phyloP scores from a whole-genome alignment of 2,113 vertebrate genomes.

The Rhagologus leucostigma region DNA sequence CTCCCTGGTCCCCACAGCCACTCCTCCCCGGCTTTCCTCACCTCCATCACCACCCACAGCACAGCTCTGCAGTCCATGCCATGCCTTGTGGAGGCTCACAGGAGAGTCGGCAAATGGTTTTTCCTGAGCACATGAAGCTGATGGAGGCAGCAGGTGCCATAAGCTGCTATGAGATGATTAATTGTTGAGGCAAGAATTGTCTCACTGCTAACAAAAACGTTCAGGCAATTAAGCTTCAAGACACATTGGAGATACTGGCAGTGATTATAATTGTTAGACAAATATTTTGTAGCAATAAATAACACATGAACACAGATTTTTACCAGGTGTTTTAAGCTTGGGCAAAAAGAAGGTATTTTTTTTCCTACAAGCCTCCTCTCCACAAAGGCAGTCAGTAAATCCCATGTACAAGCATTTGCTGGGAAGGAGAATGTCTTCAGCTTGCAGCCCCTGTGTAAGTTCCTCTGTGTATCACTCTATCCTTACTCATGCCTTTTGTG shows the following conservation, averaged over 20 bases:
- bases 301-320: not conserved
- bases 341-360: not conserved
- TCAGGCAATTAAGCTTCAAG: not conserved
- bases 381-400: not conserved
- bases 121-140: not conserved
- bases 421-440: not conserved
- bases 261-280: not conserved
- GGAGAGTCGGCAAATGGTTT: not conserved
- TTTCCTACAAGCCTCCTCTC: not conserved
- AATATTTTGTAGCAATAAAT: not conserved
- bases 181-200: not conserved
- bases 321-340: not conserved
- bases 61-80: fast-evolving
- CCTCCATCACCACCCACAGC: not conserved
- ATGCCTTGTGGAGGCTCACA: not conserved
- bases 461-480: not conserved
- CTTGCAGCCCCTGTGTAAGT: not conserved
- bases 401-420: not conserved
- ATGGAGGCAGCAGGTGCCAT: not conserved
- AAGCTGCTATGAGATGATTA: not conserved
- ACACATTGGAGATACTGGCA: not conserved
- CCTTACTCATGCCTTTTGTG: not conserved
- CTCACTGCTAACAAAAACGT: not conserved
- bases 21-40: not conserved
- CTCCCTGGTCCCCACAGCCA: not conserved